A percentile compares a stretch with the other conserved stretches of the same genome.
These are phyloP conservation scores for Lymantria monacha DNA, from an alignment of 2,888 invertebrate species.

Conservation along the genomic window DNA sequence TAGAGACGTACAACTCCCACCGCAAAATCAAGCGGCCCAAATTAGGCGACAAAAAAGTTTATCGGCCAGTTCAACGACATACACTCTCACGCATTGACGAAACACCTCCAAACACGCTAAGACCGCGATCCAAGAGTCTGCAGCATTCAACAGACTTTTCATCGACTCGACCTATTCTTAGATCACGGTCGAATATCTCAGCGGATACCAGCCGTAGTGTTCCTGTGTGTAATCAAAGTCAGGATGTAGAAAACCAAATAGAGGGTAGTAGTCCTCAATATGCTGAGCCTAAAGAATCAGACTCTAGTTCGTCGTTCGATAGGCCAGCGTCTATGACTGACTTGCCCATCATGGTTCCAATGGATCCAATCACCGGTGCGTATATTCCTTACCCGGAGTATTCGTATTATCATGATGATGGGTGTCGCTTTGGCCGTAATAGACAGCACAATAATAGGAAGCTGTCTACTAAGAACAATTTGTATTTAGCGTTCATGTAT, in stretches of 20 bases:
- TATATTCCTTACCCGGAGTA: slow-evolving; percentile 71
- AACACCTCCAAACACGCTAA: slow-evolving; percentile 42
- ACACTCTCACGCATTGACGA: slow-evolving; percentile 76
- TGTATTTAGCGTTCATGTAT: slow-evolving; percentile 80
- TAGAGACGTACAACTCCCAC: slow-evolving; percentile 75
- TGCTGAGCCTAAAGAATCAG: slow-evolving; percentile 61
- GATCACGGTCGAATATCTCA: slow-evolving; percentile 71
- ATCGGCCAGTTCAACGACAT: slow-evolving; percentile 60
- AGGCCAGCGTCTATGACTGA: slow-evolving; percentile 68
- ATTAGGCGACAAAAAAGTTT: slow-evolving; percentile 63
- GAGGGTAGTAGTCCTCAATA: slow-evolving; percentile 67
- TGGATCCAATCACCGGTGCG: slow-evolving; percentile 61
- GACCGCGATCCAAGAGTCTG: slow-evolving; percentile 58
- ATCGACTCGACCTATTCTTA: slow-evolving; percentile 59
- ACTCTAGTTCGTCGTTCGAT: slow-evolving; percentile 56
- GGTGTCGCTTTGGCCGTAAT: slow-evolving; percentile 49
- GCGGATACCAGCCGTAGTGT: slow-evolving; percentile 75
- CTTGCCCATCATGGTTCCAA: slow-evolving; percentile 64
- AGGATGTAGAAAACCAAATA: slow-evolving; percentile 53
- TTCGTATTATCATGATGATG: slow-evolving; percentile 63
- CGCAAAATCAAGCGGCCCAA: slow-evolving; percentile 56
- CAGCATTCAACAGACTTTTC: slow-evolving; percentile 66
- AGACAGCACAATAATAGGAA: slow-evolving; percentile 56
- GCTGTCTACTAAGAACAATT: slow-evolving; percentile 59
- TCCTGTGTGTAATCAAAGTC: slow-evolving; percentile 70